phyloP scores from a whole-genome alignment of 2,113 vertebrate species.

The Montifringilla adamsi region DNA sequence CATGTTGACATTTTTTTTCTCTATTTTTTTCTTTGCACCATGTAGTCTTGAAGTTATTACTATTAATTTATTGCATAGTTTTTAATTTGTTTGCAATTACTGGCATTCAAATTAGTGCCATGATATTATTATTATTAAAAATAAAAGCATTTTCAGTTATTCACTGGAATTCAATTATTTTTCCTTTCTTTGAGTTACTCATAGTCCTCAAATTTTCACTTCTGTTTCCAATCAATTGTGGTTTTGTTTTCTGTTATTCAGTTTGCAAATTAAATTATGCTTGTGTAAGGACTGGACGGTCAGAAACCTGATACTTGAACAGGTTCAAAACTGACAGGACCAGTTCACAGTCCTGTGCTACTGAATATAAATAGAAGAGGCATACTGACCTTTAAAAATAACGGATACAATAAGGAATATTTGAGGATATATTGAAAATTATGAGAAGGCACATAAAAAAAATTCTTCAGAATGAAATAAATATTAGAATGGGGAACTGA shows the following conservation, averaged over 20 bases:
- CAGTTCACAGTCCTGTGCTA: not conserved
- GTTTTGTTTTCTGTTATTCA: not conserved
- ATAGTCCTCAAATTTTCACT: not conserved
- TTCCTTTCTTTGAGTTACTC: not conserved
- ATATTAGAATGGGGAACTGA: not conserved
- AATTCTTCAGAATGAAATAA: not conserved
- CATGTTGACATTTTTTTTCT: not conserved
- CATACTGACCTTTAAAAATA: not conserved
- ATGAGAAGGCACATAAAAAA: not conserved
- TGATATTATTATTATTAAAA: not conserved
- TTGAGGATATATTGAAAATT: not conserved
- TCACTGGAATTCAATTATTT: not conserved
- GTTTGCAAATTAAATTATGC: not conserved
- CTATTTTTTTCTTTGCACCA: not conserved
- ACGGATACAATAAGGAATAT: not conserved
- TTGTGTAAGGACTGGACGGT: not conserved
- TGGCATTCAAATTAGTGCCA: not conserved
- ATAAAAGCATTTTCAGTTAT: not conserved
- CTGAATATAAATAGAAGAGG: not conserved
- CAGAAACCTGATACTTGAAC: not conserved
- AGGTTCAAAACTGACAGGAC: not conserved
- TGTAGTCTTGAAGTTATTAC: not conserved
- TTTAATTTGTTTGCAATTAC: not conserved
- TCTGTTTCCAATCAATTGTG: not conserved
- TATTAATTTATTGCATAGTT: not conserved